Conservation (phyloP, 2,797 vertebrate species). For the Pseudomugil tenellus region DNA sequence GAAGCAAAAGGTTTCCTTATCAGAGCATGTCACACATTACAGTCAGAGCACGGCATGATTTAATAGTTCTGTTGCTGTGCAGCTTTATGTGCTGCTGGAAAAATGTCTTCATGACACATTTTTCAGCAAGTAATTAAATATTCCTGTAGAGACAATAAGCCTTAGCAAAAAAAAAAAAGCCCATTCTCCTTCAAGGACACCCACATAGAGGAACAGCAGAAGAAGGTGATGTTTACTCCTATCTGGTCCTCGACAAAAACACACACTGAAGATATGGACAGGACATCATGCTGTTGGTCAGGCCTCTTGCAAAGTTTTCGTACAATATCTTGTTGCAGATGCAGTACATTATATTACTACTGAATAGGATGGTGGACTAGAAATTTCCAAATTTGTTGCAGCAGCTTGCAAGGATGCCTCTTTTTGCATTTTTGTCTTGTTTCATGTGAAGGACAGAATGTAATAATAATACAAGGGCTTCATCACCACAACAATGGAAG, state of each 20-base stretch:
- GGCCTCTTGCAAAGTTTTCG: no score
- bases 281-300: conserved; percentile 1
- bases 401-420: not conserved
- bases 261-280: conserved; percentile 19
- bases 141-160: conserved; percentile 30
- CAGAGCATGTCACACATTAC: conserved; percentile 33
- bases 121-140: conserved; percentile 31
- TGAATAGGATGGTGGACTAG: not conserved
- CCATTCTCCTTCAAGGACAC: conserved; percentile 20
- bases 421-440: not conserved
- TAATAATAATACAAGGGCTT: not conserved
- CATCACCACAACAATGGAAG: not conserved
- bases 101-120: conserved; percentile 31
- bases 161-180: conserved; percentile 6
- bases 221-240: conserved; percentile 21
- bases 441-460: not conserved
- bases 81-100: conserved; percentile 36
- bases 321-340: no score
- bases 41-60: conserved; percentile 33
- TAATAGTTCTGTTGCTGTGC: conserved; percentile 34
- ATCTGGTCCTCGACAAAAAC: conserved; percentile 5
- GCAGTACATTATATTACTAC: not conserved
- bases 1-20: conserved; percentile 24
- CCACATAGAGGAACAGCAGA: conserved; percentile 7
- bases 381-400: not conserved